Percentiles rank a stretch among this genome's conserved stretches.
Conservation (phyloP, 2,888 invertebrate genomes). For the Phaedon cochleariae region DNA sequence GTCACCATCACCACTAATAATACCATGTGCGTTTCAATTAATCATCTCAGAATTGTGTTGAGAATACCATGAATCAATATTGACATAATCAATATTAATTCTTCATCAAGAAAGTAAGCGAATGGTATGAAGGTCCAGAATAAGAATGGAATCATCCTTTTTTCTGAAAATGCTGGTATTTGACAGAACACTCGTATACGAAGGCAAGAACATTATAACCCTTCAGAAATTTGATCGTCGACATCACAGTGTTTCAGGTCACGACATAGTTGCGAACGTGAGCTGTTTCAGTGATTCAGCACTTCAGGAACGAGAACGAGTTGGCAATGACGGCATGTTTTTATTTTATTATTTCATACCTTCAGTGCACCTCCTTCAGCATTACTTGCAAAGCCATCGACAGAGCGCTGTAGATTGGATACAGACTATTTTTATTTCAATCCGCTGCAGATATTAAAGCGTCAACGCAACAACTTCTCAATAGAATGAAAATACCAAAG, state of each 20-base stretch:
- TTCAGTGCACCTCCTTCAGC: slow-evolving; percentile 44
- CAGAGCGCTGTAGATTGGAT: slow-evolving; percentile 33
- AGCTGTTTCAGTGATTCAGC: slow-evolving; percentile 13
- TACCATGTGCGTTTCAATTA: too few species aligned
- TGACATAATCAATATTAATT: too few species aligned
- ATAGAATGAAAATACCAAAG: not conserved
- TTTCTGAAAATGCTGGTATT: too few species aligned
- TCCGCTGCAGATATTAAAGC: slow-evolving; percentile 21
- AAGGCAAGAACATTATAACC: not conserved
- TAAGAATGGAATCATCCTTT: too few species aligned
- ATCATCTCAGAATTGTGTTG: too few species aligned
- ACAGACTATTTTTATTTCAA: slow-evolving; percentile 30
- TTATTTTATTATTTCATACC: slow-evolving; percentile 48
- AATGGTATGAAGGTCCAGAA: too few species aligned
- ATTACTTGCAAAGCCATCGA: slow-evolving; percentile 29
- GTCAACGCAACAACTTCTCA: slow-evolving; percentile 23
- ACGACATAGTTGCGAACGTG: slow-evolving; percentile 8
- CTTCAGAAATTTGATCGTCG: slow-evolving; percentile 3
- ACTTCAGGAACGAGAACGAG: slow-evolving; percentile 1
- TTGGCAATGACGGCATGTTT: slow-evolving; percentile 55
- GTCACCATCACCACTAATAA: too few species aligned
- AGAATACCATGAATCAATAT: too few species aligned
- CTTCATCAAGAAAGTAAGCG: too few species aligned
- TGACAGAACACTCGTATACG: not conserved
- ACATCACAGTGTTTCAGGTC: not conserved